A percentile compares a stretch with the other conserved stretches of the same genome.
phyloP scores from a whole-genome alignment of 2,797 vertebrate genomes.

The Pangasius macronema region DNA sequence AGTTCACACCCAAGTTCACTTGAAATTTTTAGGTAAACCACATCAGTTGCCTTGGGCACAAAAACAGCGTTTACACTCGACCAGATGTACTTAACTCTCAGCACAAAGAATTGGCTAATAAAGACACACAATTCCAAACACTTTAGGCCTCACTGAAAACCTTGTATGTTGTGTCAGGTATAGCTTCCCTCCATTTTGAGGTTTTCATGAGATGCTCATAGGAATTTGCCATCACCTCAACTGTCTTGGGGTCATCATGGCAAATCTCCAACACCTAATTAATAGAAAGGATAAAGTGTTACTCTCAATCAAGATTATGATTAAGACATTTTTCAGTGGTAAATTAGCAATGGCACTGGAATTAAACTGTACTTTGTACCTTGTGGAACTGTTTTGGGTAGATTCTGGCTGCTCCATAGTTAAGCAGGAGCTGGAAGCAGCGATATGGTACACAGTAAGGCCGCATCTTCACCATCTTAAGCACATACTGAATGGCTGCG shows the following conservation, averaged over 20 bases:
- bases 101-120: background rate
- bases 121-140: background rate
- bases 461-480: slow-evolving; percentile 86
- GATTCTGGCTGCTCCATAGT: slow-evolving; percentile 84
- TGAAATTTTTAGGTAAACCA: background rate
- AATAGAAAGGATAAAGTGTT: slow-evolving; percentile 7
- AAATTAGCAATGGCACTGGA: slow-evolving; percentile 1
- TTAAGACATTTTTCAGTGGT: background rate
- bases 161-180: slow-evolving; percentile 85
- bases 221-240: slow-evolving; percentile 88
- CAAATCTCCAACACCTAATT: slow-evolving; percentile 88
- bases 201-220: slow-evolving; percentile 85
- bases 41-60: background rate
- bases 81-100: background rate
- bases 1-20: background rate
- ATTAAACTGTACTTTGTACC: slow-evolving; percentile 68
- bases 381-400: slow-evolving; percentile 96
- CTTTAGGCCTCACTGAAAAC: slow-evolving; percentile 61
- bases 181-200: slow-evolving; percentile 84
- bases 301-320: background rate
- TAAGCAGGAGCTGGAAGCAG: slow-evolving; percentile 92
- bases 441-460: slow-evolving; percentile 81
- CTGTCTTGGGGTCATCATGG: slow-evolving; percentile 79
- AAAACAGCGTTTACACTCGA: background rate
- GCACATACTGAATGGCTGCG: slow-evolving; percentile 87